phyloP scores from a whole-genome alignment of 2,888 invertebrate species.

The Leptopilina drosophilae region DNA sequence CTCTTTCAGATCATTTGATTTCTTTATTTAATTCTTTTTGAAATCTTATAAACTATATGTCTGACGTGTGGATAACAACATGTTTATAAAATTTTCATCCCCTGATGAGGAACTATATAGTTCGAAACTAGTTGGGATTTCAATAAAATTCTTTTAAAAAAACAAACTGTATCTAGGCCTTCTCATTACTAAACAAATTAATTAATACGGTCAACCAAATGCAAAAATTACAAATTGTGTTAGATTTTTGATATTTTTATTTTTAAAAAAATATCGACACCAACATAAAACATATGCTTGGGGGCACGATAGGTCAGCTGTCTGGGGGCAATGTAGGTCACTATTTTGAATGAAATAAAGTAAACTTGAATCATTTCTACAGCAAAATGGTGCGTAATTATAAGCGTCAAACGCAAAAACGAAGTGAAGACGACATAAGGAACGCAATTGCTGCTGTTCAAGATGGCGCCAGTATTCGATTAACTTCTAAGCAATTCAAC shows the following conservation, averaged over 20 bases:
- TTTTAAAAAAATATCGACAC: constrained; percentile 16
- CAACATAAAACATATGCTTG: constrained; percentile 22
- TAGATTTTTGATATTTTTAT: constrained; percentile 24
- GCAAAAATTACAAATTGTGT: too few species aligned
- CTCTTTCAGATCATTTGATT: too few species aligned
- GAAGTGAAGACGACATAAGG: constrained; percentile 18
- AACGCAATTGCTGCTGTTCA: constrained; percentile 13
- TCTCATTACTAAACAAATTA: too few species aligned
- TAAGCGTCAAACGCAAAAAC: constrained; percentile 18
- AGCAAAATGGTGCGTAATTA: constrained; percentile 22
- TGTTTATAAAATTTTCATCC: too few species aligned
- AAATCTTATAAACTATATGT: too few species aligned
- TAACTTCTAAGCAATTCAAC: constrained; percentile 15
- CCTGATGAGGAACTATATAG: too few species aligned
- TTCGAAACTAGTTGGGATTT: too few species aligned
- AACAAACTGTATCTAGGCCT: too few species aligned
- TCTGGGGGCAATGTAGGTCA: not conserved
- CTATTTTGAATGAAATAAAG: not conserved
- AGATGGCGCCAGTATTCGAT: constrained; percentile 31
- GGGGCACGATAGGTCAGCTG: constrained; percentile 8
- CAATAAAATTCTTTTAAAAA: too few species aligned
- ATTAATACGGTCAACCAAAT: too few species aligned
- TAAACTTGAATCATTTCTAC: constrained; percentile 7
- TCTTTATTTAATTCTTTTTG: too few species aligned
- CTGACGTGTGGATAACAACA: too few species aligned